A percentile compares a stretch with the other conserved stretches of the same genome.
Evolutionary conservation across 2,888 invertebrate genomes (phyloP).

Genomic region (Ectobius pallidus): DNA sequence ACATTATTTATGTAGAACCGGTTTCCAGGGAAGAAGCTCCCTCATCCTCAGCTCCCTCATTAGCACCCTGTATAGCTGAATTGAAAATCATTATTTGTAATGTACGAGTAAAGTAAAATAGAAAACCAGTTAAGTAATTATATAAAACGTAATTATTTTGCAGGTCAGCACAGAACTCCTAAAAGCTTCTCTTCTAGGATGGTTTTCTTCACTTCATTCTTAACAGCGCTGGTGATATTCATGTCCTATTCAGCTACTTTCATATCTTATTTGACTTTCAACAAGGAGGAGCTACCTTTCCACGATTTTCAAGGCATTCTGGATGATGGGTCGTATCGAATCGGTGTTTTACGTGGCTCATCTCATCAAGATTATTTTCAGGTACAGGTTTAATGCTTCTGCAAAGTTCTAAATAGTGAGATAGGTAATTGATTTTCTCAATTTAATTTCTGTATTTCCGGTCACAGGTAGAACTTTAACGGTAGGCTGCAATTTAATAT

Average conservation of each 20-base stretch:
- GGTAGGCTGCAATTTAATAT: too few species aligned
- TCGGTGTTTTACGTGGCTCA: background rate
- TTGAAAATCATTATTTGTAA: background rate
- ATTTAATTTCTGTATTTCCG: too few species aligned
- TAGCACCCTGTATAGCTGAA: background rate
- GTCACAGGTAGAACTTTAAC: too few species aligned
- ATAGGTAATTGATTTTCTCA: too few species aligned
- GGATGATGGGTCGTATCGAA: background rate
- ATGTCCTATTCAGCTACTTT: background rate
- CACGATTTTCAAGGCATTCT: background rate
- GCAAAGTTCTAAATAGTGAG: too few species aligned
- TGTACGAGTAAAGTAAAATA: background rate
- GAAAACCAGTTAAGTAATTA: too few species aligned
- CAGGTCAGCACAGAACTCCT: background rate
- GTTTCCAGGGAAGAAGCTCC: too few species aligned
- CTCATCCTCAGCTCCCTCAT: background rate
- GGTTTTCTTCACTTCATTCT: background rate
- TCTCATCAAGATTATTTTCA: background rate
- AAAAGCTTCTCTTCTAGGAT: background rate
- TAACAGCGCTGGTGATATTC: background rate
- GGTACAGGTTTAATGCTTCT: too few species aligned
- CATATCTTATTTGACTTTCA: background rate
- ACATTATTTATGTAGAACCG: too few species aligned
- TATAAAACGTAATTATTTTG: background rate
- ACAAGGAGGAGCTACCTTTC: background rate